These are phyloP conservation scores for Boleophthalmus pectinirostris DNA, from an alignment of 2,113 vertebrate species.

Conservation along the genomic window DNA sequence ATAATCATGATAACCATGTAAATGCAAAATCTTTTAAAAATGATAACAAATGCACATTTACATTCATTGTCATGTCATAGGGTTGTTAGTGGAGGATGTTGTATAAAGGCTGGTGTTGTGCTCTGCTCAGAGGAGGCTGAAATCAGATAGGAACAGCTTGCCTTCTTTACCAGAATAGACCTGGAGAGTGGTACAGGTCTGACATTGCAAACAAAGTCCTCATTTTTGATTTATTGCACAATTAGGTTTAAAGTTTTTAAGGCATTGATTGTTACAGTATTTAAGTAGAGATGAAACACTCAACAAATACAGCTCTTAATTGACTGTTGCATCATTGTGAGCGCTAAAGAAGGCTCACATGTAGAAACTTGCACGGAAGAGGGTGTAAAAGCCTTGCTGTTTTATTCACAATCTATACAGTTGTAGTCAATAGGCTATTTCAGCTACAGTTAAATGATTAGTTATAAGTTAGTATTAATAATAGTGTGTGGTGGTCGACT, in stretches of 20 bases:
- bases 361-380: not conserved
- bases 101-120: slow-evolving; percentile 44
- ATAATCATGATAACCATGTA: not conserved
- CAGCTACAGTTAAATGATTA: no score
- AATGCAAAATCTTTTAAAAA: not conserved
- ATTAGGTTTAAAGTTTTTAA: not conserved
- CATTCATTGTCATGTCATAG: slow-evolving; percentile 7
- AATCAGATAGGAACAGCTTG: slow-evolving; percentile 61
- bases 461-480: not conserved
- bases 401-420: not conserved
- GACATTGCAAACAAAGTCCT: slow-evolving; percentile 1
- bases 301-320: not conserved
- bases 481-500: not conserved
- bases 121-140: slow-evolving; percentile 47
- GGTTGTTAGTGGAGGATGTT: slow-evolving; percentile 53
- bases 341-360: not conserved
- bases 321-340: not conserved
- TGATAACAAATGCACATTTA: not conserved
- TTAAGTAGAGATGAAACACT: not conserved
- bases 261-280: not conserved
- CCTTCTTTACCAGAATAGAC: slow-evolving; percentile 58
- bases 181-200: slow-evolving; percentile 40
- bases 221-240: not conserved
- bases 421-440: not conserved
- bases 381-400: not conserved